phyloP scores from a whole-genome alignment of 2,797 vertebrate species.

The Brotula barbata region DNA sequence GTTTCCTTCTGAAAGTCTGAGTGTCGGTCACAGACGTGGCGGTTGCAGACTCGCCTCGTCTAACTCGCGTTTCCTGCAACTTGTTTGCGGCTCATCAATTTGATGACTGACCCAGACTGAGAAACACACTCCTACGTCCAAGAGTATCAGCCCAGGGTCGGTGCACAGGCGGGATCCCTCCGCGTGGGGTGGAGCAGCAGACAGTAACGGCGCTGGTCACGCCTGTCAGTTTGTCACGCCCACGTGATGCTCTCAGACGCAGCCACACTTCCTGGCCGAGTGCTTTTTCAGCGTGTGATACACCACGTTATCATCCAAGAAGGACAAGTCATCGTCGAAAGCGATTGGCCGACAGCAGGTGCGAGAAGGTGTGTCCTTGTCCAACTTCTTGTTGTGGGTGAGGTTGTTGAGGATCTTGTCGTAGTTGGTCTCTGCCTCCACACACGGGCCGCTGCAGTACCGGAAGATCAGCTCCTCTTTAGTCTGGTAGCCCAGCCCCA shows the following conservation, averaged over 20 bases:
- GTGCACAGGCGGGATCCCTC: slow-evolving; percentile 29
- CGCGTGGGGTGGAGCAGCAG: slow-evolving; percentile 25
- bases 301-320: slow-evolving; percentile 93
- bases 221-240: background rate
- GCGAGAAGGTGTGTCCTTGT: slow-evolving; percentile 87
- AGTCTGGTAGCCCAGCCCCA: slow-evolving; percentile 95
- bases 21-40: background rate
- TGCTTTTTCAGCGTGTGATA: slow-evolving; percentile 98
- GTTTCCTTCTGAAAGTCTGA: slow-evolving; percentile 13
- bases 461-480: slow-evolving; percentile 97
- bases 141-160: slow-evolving; percentile 10
- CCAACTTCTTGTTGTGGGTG: slow-evolving; percentile 91
- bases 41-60: slow-evolving; percentile 23
- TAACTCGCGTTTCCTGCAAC: background rate
- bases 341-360: slow-evolving; percentile 94
- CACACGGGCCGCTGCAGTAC: slow-evolving; percentile 96
- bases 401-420: slow-evolving; percentile 98
- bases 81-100: background rate
- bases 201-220: too few relatives aligned
- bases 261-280: slow-evolving; percentile 95
- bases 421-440: slow-evolving; percentile 91
- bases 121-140: slow-evolving; percentile 13
- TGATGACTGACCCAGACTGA: slow-evolving; percentile 11
- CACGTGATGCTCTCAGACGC: slow-evolving; percentile 77
- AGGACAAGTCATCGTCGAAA: slow-evolving; percentile 95